These are phyloP conservation scores for Diglossa cyanea DNA, from an alignment of 2,797 vertebrate genomes.

Conservation along the genomic window DNA sequence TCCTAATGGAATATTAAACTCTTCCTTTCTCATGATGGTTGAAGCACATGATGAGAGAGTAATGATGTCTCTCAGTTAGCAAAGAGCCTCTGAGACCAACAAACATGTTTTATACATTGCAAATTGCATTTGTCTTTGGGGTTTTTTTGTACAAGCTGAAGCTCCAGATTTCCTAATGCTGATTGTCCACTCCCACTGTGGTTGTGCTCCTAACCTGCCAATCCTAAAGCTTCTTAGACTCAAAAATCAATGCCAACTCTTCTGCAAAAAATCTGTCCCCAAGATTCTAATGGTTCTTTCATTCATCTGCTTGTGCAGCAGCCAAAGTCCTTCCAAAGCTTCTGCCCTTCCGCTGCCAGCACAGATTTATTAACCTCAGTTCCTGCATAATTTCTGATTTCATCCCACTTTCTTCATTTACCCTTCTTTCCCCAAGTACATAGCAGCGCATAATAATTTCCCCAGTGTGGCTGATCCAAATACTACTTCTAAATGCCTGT, in stretches of 20 bases:
- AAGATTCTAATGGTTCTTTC: neutral
- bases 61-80: neutral
- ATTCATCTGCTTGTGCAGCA: neutral
- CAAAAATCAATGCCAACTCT: neutral
- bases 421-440: neutral
- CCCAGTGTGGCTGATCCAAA: neutral
- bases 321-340: neutral
- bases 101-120: neutral
- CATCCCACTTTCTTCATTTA: neutral
- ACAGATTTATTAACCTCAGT: neutral
- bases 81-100: neutral
- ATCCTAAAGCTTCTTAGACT: neutral
- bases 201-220: neutral
- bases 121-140: neutral
- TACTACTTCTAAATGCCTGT: neutral
- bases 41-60: neutral
- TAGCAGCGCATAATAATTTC: neutral
- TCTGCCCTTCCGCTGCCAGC: neutral
- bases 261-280: neutral
- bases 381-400: neutral
- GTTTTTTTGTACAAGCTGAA: neutral
- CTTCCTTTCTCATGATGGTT: neutral
- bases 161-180: neutral
- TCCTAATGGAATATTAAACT: neutral
- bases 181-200: neutral